Evolutionary conservation across 2,888 invertebrate species (phyloP).

Genomic region (Orgyia antiqua): DNA sequence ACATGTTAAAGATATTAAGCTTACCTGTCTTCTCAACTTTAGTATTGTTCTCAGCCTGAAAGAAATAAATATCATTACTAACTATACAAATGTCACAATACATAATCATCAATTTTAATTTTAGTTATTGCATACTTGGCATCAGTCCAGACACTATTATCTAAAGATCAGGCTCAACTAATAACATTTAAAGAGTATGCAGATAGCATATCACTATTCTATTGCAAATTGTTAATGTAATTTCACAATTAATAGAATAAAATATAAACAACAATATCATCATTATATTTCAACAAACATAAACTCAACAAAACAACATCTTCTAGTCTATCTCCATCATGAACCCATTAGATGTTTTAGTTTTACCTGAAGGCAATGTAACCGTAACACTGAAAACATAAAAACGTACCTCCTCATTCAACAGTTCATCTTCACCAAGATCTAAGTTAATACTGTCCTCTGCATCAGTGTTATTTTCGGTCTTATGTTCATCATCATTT

Average conservation of each 20-base stretch:
- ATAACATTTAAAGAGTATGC: slow-evolving; percentile 2
- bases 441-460: slow-evolving; percentile 90
- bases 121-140: slow-evolving; percentile 27
- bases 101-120: not conserved
- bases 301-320: not conserved
- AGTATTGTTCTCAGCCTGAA: slow-evolving; percentile 78
- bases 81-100: too few relatives aligned
- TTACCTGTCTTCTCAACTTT: slow-evolving; percentile 75
- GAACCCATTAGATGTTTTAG: slow-evolving; percentile 48
- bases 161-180: slow-evolving; percentile 17
- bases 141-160: slow-evolving; percentile 32
- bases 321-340: slow-evolving; percentile 63
- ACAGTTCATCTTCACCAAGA: slow-evolving; percentile 88
- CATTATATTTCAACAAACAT: slow-evolving; percentile 16
- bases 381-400: slow-evolving; percentile 69
- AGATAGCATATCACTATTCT: not conserved
- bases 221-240: slow-evolving; percentile 10
- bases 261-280: slow-evolving; percentile 10
- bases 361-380: slow-evolving; percentile 41
- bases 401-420: slow-evolving; percentile 86
- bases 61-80: slow-evolving; percentile 26
- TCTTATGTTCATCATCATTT: slow-evolving; percentile 56
- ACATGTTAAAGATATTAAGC: too few relatives aligned
- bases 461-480: slow-evolving; percentile 81
- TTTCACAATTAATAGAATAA: slow-evolving; percentile 21